Base-by-base conservation (phyloP, 2,113 vertebrate genomes). In the Leuciscus idus region DNA sequence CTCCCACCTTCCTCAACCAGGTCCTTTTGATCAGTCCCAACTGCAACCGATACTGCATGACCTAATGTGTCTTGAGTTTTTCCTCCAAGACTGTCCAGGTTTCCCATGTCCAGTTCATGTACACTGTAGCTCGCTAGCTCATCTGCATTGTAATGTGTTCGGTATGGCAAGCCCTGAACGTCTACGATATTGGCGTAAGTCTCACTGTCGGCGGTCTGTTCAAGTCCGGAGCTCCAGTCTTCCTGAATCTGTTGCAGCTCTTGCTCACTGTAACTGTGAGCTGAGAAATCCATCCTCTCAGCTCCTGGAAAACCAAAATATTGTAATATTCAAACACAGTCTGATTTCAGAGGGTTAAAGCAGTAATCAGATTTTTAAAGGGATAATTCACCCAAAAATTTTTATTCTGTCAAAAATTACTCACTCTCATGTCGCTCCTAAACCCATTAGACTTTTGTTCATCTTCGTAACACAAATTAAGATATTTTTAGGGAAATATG, bases 241-340 rank as follows among this genome's bases (percentile, higher is more conserved):
- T 92, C 81, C 28, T 91, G 90, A 84, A 90, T 91, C 86, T 91
- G 92, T 76, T 92, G 88, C 43, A 91, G 87, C 75, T 91, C 93
- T 72, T 92, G 91, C 81, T 92, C 92, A 66, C 52, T 90, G 78
- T 91, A 92, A 82, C 91, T 92, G 50, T 92, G 90, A 17, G 91
- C 91, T 0, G 92, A 90, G 17, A 91, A 68, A 59, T 74, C 87
- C 9, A 92, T 88, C n/a, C 74, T 68, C 11, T 93, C 91, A 2
- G 90, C 84, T 86, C 88, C 87, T 93, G 85, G 64, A 17, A 52
- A 48, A 81, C 8, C 19, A 85, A 48, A 11, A 30, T 12, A 33
- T 19, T 72, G 4, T 23, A 39, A 77, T 30, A 2, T 23, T 72
- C 68, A 72, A 43, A 23, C 33, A 39, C 33, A 39, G 30, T 72